Evolutionary conservation across 2,888 invertebrate genomes (phyloP).

Genomic region (Limnephilus rhombicus): DNA sequence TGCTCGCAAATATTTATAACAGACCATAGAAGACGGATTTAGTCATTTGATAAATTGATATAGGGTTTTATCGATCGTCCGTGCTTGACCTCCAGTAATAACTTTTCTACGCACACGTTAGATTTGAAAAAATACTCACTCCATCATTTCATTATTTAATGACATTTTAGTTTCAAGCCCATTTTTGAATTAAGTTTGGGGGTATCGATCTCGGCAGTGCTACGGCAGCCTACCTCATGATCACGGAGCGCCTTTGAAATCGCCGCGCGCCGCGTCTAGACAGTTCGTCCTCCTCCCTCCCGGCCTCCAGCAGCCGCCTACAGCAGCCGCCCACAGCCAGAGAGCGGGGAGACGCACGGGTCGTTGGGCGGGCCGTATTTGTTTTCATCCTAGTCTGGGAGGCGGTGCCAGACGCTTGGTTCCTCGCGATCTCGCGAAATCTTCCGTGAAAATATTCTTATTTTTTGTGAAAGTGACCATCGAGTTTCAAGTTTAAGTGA

Average conservation of each 20-base stretch:
- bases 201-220: slow-evolving; percentile 52
- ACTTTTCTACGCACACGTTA: no score
- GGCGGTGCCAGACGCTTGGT: slow-evolving; percentile 60
- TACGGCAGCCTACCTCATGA: slow-evolving; percentile 30
- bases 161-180: not conserved
- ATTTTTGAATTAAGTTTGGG: not conserved
- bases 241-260: slow-evolving; percentile 56
- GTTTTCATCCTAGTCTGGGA: slow-evolving; percentile 64
- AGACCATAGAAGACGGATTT: no score
- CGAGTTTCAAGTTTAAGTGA: slow-evolving; percentile 59
- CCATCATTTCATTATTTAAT: not conserved
- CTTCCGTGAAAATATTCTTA: slow-evolving; percentile 31
- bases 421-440: slow-evolving; percentile 42
- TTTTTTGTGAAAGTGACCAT: slow-evolving; percentile 55
- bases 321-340: slow-evolving; percentile 55
- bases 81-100: no score
- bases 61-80: no score
- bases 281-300: slow-evolving; percentile 52
- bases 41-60: no score
- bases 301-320: slow-evolving; percentile 36
- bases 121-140: not conserved
- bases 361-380: slow-evolving; percentile 64
- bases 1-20: no score
- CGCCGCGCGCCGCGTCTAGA: slow-evolving; percentile 66
- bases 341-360: slow-evolving; percentile 62